Evolutionary conservation across 1,140 invertebrate genomes (phyloP), one percentile per base, ranked within the genome.

Genomic region (Armadillidium nasatum): DNA sequence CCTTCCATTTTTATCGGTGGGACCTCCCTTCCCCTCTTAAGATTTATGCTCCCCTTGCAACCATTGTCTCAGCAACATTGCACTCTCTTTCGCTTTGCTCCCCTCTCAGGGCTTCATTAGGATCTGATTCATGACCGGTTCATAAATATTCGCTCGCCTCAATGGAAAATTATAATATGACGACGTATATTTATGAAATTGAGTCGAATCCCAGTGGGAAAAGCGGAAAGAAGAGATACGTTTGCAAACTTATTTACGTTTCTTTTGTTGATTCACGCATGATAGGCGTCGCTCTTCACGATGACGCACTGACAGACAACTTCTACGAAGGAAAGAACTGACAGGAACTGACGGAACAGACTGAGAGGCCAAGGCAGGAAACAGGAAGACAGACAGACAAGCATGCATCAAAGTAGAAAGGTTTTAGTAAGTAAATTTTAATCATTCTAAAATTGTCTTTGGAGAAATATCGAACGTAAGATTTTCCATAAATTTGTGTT

Each of bases 151-250:
- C 50, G 50, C 50, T 60, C 7, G 50, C 2, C 50, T 60, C 46
- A 50, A 60, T 60, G 50, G 50, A 60, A 60, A 60, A 60, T 60
- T 60, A 60, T 60, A 60, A 60, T 60, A 60, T 19, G 50, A 19
- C 50, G 50, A 60, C 50, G 50, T 19, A 60, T 60, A 60, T 60
- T 60, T 60, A 60, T 60, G 50, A 60, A 60, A 60, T 60, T 60
- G 50, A 60, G 50, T 60, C 50, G 50, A 60, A 4, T 60, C 50
- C 50, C 33, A 15, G 50, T 60, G 50, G 50, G 50, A 60, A 60
- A 33, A 60, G 50, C 11, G 50, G 50, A 60, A 60, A 60, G 6
- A 33, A 33, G 50, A 60, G 50, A 60, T 60, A 60, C 50, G 19
- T 60, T 60, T 60, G 50, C 50, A 60, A 60, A 60, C 50, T 60